A percentile compares a stretch with the other conserved stretches of the same genome.
Evolutionary conservation across 2,888 invertebrate genomes (phyloP).

Genomic region (Oeneis ivallda): DNA sequence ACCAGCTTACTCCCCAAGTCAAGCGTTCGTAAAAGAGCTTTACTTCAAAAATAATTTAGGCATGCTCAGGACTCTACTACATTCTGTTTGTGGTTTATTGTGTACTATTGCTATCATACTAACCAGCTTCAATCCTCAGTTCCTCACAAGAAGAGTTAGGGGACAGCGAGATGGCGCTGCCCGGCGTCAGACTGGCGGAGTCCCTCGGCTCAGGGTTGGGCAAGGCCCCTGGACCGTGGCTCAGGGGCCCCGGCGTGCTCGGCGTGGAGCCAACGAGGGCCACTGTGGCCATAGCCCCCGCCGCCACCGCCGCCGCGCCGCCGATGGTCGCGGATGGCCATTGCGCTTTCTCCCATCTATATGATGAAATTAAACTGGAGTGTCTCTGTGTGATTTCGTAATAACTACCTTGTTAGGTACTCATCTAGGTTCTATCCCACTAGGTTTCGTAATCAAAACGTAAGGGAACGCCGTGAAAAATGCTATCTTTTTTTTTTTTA

Average conservation of each 20-base stretch:
- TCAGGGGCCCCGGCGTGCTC: neutral
- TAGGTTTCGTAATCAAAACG: no score
- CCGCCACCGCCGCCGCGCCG: conserved; percentile 71
- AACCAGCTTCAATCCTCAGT: conserved; percentile 70
- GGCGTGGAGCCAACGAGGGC: conserved; percentile 74
- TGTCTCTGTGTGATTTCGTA: neutral
- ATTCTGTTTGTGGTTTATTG: neutral
- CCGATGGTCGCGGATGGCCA: conserved; percentile 69
- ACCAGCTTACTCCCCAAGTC: no score
- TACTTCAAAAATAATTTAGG: no score
- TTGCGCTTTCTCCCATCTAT: conserved; percentile 90
- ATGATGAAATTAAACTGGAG: neutral
- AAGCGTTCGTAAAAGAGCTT: no score
- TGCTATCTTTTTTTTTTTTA: no score
- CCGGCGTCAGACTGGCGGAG: conserved; percentile 80
- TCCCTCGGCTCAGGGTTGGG: conserved; percentile 75
- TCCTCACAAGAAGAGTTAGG: conserved; percentile 90
- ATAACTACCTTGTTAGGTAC: no score
- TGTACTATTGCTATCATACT: conserved; percentile 21
- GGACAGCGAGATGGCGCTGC: conserved; percentile 84
- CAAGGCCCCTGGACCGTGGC: conserved; percentile 48
- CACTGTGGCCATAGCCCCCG: conserved; percentile 71
- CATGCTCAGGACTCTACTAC: no score
- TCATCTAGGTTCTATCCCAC: no score
- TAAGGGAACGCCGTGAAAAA: no score